Evolutionary conservation across 2,797 vertebrate genomes (phyloP).

Genomic region (Rhynchonycteris naso): DNA sequence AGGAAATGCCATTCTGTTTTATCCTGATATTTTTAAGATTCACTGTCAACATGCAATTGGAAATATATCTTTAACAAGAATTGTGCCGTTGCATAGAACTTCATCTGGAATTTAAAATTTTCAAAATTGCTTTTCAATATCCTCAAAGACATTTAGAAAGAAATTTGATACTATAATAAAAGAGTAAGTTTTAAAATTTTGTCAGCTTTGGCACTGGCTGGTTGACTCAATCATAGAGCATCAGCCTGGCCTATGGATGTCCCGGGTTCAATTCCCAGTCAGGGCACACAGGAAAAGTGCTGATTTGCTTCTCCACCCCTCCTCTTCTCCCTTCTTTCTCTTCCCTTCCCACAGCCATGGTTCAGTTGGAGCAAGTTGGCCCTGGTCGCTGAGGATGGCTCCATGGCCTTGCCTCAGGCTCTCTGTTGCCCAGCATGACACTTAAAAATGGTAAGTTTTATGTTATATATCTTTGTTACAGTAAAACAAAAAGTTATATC

Average conservation of each 20-base stretch:
- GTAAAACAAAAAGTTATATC: no score
- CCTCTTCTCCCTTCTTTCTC: no score
- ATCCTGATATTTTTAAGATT: background rate
- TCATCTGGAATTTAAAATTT: background rate
- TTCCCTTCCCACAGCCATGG: no score
- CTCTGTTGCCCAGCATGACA: background rate
- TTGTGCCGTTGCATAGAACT: background rate
- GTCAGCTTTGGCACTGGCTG: no score
- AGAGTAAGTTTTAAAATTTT: background rate
- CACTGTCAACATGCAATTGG: background rate
- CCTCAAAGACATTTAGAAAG: constrained; percentile 32
- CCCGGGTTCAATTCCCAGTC: no score
- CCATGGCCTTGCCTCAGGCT: no score
- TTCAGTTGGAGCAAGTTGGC: no score
- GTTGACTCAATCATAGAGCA: no score
- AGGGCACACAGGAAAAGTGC: no score
- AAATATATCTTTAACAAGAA: background rate
- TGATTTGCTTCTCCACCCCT: no score
- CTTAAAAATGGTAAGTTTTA: background rate
- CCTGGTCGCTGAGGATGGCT: no score
- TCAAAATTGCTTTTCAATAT: constrained; percentile 24
- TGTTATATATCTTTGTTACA: background rate
- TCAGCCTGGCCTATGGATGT: no score
- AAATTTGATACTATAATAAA: constrained; percentile 42
- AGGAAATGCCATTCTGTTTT: background rate